These are phyloP conservation scores for Adineta ricciae DNA, from an alignment of 2,888 invertebrate genomes.

Conservation along the genomic window DNA sequence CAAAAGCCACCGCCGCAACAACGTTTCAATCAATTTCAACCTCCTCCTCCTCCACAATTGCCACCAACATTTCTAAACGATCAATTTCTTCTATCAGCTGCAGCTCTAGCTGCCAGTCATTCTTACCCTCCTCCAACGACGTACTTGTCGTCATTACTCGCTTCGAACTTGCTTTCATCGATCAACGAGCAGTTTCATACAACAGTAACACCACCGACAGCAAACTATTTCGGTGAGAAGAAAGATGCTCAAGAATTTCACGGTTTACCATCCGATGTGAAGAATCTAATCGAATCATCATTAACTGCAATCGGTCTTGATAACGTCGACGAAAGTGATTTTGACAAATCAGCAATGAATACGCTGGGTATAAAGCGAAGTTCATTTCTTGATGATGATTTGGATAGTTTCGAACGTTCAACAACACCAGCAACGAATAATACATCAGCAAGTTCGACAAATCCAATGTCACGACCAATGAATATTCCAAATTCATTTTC, in stretches of 20 bases:
- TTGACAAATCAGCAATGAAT: background rate
- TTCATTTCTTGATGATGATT: background rate
- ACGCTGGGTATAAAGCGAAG: too few relatives aligned
- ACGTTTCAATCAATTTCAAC: background rate
- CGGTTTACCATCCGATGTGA: background rate
- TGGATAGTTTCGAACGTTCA: slow-evolving; percentile 13
- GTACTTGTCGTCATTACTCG: background rate
- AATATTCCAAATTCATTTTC: slow-evolving; percentile 14
- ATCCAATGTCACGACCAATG: background rate
- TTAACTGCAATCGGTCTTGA: background rate
- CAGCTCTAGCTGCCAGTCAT: background rate
- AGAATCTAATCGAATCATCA: slow-evolving; percentile 12
- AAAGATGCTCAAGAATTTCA: background rate
- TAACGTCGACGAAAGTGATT: background rate
- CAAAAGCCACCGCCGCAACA: background rate
- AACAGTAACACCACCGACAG: background rate
- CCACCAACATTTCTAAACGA: background rate
- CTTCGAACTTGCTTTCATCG: background rate
- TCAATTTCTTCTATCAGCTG: background rate
- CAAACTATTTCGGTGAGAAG: background rate
- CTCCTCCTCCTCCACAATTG: background rate
- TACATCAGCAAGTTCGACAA: background rate
- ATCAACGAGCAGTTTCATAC: background rate
- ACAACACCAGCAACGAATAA: background rate
- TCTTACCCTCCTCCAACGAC: background rate